phyloP scores from a whole-genome alignment of 2,797 vertebrate genomes.

The Ficedula albicollis region DNA sequence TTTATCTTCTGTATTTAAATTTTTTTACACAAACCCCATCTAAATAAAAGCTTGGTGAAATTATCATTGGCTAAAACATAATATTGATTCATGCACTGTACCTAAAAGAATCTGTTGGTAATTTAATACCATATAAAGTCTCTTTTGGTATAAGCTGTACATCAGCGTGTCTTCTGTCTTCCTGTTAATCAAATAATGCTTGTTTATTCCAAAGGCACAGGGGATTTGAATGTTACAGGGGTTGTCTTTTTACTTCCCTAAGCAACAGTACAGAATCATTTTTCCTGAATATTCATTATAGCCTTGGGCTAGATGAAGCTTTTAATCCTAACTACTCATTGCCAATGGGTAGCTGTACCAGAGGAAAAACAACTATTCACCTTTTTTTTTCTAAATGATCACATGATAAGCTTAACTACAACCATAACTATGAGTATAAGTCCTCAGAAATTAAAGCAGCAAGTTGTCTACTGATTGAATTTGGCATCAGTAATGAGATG shows the following conservation, averaged over 20 bases:
- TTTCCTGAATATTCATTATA: slow-evolving; percentile 67
- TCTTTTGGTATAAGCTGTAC: slow-evolving; percentile 17
- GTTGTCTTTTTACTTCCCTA: slow-evolving; percentile 56
- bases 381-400: slow-evolving; percentile 51
- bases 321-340: slow-evolving; percentile 66
- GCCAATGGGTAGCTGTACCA: slow-evolving; percentile 57
- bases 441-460: slow-evolving; percentile 60
- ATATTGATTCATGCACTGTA: background rate
- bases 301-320: slow-evolving; percentile 59
- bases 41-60: background rate
- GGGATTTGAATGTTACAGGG: slow-evolving; percentile 51
- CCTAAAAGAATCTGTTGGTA: background rate
- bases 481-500: slow-evolving; percentile 48
- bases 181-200: slow-evolving; percentile 57
- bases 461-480: slow-evolving; percentile 57
- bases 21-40: background rate
- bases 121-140: slow-evolving; percentile 16
- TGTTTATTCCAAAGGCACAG: slow-evolving; percentile 60
- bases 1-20: background rate
- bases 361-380: slow-evolving; percentile 62
- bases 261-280: slow-evolving; percentile 46
- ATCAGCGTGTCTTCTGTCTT: background rate
- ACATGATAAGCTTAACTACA: slow-evolving; percentile 63
- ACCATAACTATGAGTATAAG: slow-evolving; percentile 33
- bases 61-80: background rate